A percentile compares a stretch with the other conserved stretches of the same genome.
phyloP scores from a whole-genome alignment of 2,797 vertebrate genomes.

The Danio jaintianensis region DNA sequence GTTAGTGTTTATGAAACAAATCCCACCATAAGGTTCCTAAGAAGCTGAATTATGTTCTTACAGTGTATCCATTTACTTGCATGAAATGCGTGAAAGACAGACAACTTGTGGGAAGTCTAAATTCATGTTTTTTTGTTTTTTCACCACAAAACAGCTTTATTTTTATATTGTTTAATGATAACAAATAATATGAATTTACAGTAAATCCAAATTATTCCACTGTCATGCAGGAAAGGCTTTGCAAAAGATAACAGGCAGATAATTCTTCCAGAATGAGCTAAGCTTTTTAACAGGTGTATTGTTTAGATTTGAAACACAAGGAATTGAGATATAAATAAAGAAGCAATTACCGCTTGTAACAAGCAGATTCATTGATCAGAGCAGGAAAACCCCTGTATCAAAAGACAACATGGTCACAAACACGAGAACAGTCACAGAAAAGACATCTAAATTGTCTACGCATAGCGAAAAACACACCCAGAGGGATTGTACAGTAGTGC shows the following conservation, averaged over 20 bases:
- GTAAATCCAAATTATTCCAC: constrained; percentile 84
- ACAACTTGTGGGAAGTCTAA: constrained; percentile 56
- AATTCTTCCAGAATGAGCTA: constrained; percentile 71
- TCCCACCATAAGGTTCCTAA: constrained; percentile 58
- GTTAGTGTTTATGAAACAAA: constrained; percentile 74
- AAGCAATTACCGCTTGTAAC: constrained; percentile 96
- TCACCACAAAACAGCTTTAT: constrained; percentile 88
- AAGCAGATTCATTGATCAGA: constrained; percentile 94
- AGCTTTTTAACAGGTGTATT: constrained; percentile 68
- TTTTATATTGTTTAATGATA: constrained; percentile 75
- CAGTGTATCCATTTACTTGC: constrained; percentile 28
- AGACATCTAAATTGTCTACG: constrained; percentile 65
- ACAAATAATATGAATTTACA: constrained; percentile 89
- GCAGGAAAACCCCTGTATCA: constrained; percentile 93
- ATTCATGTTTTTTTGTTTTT: constrained; percentile 45
- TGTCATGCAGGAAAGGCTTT: constrained; percentile 87
- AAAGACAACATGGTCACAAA: constrained; percentile 94
- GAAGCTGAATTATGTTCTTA: constrained; percentile 22
- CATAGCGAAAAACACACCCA: constrained; percentile 84
- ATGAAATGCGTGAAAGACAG: constrained; percentile 47
- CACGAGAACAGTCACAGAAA: constrained; percentile 73
- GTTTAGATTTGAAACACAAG: constrained; percentile 67
- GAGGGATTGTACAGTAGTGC: constrained; percentile 66
- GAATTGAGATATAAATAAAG: constrained; percentile 86
- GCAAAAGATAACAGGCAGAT: constrained; percentile 83